These are phyloP conservation scores for Zootoca vivipara DNA, from an alignment of 2,113 vertebrate species.

Conservation along the genomic window DNA sequence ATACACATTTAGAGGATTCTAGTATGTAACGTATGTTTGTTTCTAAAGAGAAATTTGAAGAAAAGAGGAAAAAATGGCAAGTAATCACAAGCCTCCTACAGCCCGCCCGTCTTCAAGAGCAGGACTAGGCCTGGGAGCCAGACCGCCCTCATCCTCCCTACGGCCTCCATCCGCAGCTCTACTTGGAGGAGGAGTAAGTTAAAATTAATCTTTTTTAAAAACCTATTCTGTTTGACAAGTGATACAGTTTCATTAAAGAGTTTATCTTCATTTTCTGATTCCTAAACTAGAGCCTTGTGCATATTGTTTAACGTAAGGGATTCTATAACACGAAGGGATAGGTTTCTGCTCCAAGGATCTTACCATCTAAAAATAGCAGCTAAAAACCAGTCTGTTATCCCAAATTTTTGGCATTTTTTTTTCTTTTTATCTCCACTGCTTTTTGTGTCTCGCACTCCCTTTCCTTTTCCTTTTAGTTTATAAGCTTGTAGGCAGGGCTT, in stretches of 20 bases:
- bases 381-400: background rate
- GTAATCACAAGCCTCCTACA: conserved; percentile 78
- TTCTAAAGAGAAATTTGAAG: conserved; percentile 46
- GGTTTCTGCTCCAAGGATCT: background rate
- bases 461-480: background rate
- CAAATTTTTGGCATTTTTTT: background rate
- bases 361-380: background rate
- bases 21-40: conserved; percentile 18
- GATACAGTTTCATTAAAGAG: background rate
- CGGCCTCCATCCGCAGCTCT: conserved; percentile 81
- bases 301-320: no score
- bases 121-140: conserved; percentile 71
- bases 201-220: background rate
- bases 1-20: no score
- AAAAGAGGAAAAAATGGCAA: conserved; percentile 76
- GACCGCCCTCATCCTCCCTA: conserved; percentile 80
- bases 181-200: conserved; percentile 84
- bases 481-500: background rate
- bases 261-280: background rate
- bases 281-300: background rate
- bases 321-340: background rate
- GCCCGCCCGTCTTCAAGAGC: conserved; percentile 82
- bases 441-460: background rate
- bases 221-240: background rate
- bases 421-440: background rate